Evolutionary conservation across 1,140 invertebrate genomes (phyloP).

Genomic region (Neuroterus valhalla): DNA sequence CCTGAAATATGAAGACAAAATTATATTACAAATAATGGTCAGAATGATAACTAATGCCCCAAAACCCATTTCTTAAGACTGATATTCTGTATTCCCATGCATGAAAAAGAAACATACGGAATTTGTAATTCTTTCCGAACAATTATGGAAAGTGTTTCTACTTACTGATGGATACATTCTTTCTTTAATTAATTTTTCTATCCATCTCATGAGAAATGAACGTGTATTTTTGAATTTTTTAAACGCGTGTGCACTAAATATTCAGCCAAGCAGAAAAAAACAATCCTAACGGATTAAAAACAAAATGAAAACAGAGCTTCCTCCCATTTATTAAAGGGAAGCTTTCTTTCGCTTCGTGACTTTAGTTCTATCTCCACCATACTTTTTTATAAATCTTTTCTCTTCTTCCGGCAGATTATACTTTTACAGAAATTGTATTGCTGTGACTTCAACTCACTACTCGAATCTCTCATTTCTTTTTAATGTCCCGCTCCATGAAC

Average conservation of each 20-base stretch:
- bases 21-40: too few species aligned
- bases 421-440: conserved; percentile 25
- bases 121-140: too few species aligned
- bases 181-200: too few species aligned
- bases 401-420: neutral
- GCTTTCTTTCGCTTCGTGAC: conserved; percentile 11
- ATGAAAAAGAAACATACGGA: too few species aligned
- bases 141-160: too few species aligned
- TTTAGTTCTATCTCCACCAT: conserved; percentile 2
- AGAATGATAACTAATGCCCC: too few species aligned
- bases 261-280: neutral
- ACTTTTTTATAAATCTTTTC: conserved; percentile 1
- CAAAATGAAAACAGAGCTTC: conserved; percentile 8
- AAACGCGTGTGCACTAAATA: conserved; percentile 29
- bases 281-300: neutral
- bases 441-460: conserved; percentile 2
- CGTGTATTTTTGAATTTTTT: neutral
- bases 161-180: too few species aligned
- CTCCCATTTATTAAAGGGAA: conserved; percentile 23
- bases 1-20: too few species aligned
- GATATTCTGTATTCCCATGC: too few species aligned
- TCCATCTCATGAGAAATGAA: neutral
- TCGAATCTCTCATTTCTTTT: neutral
- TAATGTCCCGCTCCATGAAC: neutral
- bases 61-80: too few species aligned